Percentiles rank a stretch among this genome's conserved stretches.
phyloP scores from a whole-genome alignment of 2,888 invertebrate species.

The Tuberolachnus salignus region DNA sequence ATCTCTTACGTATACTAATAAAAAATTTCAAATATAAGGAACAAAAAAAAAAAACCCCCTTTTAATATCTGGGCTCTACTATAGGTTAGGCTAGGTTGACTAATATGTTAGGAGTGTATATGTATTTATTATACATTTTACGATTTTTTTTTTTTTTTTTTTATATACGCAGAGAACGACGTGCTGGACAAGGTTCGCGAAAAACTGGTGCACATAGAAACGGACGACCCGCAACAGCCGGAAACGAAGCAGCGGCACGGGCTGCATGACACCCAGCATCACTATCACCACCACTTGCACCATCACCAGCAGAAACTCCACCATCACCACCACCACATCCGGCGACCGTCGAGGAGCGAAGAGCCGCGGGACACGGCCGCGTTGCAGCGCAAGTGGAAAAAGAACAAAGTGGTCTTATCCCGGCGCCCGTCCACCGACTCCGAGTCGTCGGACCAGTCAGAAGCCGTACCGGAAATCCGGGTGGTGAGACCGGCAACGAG shows the following conservation, averaged over 20 bases:
- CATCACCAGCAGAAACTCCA: constrained; percentile 1
- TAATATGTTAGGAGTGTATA: too few species aligned
- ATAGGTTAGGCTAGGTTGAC: too few species aligned
- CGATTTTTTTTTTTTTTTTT: too few species aligned
- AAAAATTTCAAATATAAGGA: too few species aligned
- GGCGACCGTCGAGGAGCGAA: constrained; percentile 14
- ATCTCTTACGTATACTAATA: too few species aligned
- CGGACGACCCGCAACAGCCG: constrained; percentile 11
- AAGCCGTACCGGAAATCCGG: constrained; percentile 30
- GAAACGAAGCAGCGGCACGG: not conserved
- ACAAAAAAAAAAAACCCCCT: too few species aligned
- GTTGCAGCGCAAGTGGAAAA: constrained; percentile 39
- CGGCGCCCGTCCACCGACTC: constrained; percentile 15
- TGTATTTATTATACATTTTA: not conserved
- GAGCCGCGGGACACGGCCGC: not conserved
- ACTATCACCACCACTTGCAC: not conserved
- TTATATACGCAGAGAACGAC: constrained; percentile 1
- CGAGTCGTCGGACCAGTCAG: constrained; percentile 45
- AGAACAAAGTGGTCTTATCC: not conserved
- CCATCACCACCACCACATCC: not conserved
- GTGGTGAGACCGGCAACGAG: not conserved
- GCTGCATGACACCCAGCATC: not conserved
- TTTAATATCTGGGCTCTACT: too few species aligned
- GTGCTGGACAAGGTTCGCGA: constrained; percentile 38
- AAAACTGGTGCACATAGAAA: constrained; percentile 34